Evolutionary conservation across 2,113 vertebrate genomes (phyloP).

Genomic region (Amblyopsis rosae): DNA sequence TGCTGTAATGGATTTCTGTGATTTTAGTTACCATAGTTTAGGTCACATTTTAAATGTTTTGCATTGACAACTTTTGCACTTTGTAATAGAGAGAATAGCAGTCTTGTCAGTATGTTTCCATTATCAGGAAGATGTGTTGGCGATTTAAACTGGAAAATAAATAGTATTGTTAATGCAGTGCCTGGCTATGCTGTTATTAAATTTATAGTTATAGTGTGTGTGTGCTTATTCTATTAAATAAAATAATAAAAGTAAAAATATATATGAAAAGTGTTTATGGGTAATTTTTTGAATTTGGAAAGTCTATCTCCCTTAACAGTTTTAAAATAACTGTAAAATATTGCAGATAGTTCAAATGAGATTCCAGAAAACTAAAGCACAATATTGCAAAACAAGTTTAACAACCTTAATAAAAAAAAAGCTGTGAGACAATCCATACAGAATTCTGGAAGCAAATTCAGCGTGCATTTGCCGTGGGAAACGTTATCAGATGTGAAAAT

Average conservation of each 20-base stretch:
- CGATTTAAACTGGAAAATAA: too few relatives aligned
- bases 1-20: conserved; percentile 6
- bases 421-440: conserved; percentile 24
- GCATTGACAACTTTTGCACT: conserved; percentile 53
- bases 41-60: conserved; percentile 43
- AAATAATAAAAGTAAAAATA: conserved; percentile 15
- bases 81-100: conserved; percentile 23
- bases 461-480: conserved; percentile 36
- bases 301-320: conserved; percentile 37
- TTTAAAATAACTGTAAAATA: conserved; percentile 36
- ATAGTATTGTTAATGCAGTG: too few relatives aligned
- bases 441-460: conserved; percentile 19
- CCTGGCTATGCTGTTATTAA: too few relatives aligned
- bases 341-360: conserved; percentile 25
- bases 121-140: too few relatives aligned
- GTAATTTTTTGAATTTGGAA: conserved; percentile 65
- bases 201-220: conserved; percentile 31
- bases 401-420: neutral
- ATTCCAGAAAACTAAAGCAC: conserved; percentile 37
- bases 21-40: conserved; percentile 10
- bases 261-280: conserved; percentile 58
- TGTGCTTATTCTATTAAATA: conserved; percentile 42
- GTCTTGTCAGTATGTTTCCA: neutral
- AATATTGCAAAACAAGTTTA: conserved; percentile 31
- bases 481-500: conserved; percentile 34